A percentile compares a stretch with the other conserved stretches of the same genome.
phyloP scores from a whole-genome alignment of 2,797 vertebrate genomes.

The Xiphorhynchus erythropygius region DNA sequence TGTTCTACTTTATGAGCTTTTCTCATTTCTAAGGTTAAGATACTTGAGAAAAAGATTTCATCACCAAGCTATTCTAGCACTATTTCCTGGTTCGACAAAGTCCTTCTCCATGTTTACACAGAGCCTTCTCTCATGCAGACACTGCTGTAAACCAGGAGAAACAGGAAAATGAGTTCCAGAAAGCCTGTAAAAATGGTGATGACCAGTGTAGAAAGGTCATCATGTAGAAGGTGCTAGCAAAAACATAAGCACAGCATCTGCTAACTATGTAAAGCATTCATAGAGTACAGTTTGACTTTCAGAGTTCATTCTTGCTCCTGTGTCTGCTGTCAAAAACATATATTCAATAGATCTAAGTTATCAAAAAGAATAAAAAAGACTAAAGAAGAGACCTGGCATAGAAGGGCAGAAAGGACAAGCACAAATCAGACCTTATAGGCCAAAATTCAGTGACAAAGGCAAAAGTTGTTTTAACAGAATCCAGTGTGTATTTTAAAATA shows the following conservation, averaged over 20 bases:
- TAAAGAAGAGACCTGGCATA: background rate
- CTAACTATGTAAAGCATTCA: background rate
- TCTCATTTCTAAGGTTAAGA: background rate
- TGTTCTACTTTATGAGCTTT: background rate
- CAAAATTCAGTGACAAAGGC: background rate
- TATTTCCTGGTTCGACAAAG: background rate
- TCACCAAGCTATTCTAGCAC: background rate
- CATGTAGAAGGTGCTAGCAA: background rate
- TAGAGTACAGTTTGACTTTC: background rate
- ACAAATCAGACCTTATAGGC: background rate
- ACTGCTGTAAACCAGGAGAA: background rate
- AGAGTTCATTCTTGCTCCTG: background rate
- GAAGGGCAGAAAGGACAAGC: background rate
- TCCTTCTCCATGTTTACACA: accelerated
- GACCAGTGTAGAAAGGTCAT: background rate
- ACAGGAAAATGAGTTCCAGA: background rate
- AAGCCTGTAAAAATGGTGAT: background rate
- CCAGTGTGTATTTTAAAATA: background rate
- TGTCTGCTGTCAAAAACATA: background rate
- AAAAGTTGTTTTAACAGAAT: background rate
- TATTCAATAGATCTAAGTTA: background rate
- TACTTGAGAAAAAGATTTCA: background rate
- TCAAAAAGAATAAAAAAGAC: background rate
- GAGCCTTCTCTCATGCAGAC: background rate
- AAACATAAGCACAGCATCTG: background rate